phyloP scores from a whole-genome alignment of 2,888 invertebrate genomes.

The Sinodicranocentrus sp. region DNA sequence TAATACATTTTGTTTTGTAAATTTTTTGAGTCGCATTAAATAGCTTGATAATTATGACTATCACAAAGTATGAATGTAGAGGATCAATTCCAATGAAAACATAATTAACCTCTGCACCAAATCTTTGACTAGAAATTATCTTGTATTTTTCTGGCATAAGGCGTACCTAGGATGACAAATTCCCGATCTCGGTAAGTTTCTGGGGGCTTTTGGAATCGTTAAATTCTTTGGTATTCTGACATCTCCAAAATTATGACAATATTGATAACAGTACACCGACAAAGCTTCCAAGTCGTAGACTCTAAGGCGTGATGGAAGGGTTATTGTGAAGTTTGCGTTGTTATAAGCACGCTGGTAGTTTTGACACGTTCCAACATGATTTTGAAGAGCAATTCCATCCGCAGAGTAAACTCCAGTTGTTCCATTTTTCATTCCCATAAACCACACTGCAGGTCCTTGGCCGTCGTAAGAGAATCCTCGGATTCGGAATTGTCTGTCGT shows the following conservation, averaged over 20 bases:
- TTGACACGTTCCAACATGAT: constrained; percentile 37
- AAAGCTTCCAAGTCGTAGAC: constrained; percentile 90
- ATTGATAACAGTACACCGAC: constrained; percentile 93
- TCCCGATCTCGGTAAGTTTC: constrained; percentile 20
- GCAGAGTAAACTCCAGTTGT: constrained; percentile 52
- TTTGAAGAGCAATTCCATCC: constrained; percentile 46
- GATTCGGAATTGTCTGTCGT: constrained; percentile 47
- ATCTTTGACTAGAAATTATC: no score
- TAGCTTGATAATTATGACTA: no score
- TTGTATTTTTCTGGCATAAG: constrained; percentile 22
- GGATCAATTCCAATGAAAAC: no score
- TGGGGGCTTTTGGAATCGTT: constrained; percentile 35
- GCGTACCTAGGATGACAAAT: constrained; percentile 43
- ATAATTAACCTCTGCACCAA: no score
- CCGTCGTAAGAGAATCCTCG: constrained; percentile 49
- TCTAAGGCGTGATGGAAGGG: constrained; percentile 35
- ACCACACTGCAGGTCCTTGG: constrained; percentile 52
- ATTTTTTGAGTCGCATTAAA: no score
- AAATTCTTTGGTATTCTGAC: constrained; percentile 85
- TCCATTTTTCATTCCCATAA: constrained; percentile 62
- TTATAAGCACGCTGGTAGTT: constrained; percentile 35
- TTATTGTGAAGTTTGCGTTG: constrained; percentile 31
- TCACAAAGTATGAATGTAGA: no score
- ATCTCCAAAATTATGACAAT: constrained; percentile 93
- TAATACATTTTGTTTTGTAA: no score